These are phyloP conservation scores for Sarcophaga peregrina DNA, from an alignment of 1,140 invertebrate species.

Conservation along the genomic window DNA sequence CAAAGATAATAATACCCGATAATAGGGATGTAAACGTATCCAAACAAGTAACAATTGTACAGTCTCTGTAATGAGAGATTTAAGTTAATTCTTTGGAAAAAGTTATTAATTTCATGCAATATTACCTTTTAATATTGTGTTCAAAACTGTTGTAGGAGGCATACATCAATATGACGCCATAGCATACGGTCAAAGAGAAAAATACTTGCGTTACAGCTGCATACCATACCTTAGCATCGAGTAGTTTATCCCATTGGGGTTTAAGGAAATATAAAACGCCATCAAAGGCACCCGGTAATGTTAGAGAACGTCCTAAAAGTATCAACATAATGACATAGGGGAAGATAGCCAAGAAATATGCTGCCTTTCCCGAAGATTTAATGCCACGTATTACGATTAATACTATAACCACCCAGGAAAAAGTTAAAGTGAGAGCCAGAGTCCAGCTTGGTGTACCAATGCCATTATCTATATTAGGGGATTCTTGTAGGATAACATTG, in stretches of 20 bases:
- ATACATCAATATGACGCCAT: conserved; percentile 85
- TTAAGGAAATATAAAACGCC: conserved; percentile 83
- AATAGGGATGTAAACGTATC: conserved; percentile 85
- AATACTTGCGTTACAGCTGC: conserved; percentile 75
- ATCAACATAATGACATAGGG: conserved; percentile 85
- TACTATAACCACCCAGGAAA: conserved; percentile 83
- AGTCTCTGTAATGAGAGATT: conserved; percentile 80
- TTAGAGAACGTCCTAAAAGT: conserved; percentile 77
- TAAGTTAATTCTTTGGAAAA: too few relatives aligned
- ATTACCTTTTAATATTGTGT: conserved; percentile 79
- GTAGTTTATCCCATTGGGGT: conserved; percentile 77
- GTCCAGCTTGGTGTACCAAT: conserved; percentile 79
- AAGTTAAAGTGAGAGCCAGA: conserved; percentile 78
- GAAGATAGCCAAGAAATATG: conserved; percentile 87
- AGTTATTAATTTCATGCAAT: neutral
- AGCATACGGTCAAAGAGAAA: conserved; percentile 78
- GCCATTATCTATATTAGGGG: conserved; percentile 76
- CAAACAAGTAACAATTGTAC: conserved; percentile 79
- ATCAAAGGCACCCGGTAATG: conserved; percentile 78
- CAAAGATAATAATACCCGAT: conserved; percentile 88
- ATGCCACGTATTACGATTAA: conserved; percentile 83
- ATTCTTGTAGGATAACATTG: conserved; percentile 75
- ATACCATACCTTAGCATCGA: conserved; percentile 80
- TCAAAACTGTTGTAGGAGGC: conserved; percentile 86
- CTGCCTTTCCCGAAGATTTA: conserved; percentile 79